phyloP scores from a whole-genome alignment of 2,113 vertebrate species.

The Columbina picui region DNA sequence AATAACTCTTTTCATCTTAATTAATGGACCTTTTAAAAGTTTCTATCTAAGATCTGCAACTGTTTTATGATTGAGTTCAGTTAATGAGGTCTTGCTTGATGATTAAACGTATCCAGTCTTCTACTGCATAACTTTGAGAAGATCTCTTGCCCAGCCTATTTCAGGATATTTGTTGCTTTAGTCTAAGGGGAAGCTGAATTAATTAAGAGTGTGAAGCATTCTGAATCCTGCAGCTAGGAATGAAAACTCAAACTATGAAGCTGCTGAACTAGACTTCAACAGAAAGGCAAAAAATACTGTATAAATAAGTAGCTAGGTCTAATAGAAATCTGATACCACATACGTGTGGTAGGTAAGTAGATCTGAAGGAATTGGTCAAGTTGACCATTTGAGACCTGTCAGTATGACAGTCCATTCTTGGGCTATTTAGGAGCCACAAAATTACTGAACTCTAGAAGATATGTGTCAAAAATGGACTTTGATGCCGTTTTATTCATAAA shows the following conservation, averaged over 20 bases:
- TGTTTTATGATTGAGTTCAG: background rate
- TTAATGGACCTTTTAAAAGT: background rate
- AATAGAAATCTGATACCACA: background rate
- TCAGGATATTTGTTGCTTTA: background rate
- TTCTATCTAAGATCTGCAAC: background rate
- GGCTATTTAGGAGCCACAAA: background rate
- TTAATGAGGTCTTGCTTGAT: background rate
- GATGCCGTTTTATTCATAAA: background rate
- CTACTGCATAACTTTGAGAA: background rate
- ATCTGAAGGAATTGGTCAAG: background rate
- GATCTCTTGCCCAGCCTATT: background rate
- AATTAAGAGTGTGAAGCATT: background rate
- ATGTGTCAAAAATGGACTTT: background rate
- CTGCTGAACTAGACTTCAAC: background rate
- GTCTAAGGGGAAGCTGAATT: background rate
- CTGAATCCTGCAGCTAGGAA: background rate
- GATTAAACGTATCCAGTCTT: background rate
- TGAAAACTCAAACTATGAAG: background rate
- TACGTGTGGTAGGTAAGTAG: background rate
- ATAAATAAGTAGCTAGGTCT: background rate
- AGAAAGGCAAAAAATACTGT: background rate
- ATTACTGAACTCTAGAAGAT: background rate
- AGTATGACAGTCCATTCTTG: background rate
- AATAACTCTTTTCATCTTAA: background rate
- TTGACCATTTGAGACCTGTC: background rate